Base-by-base conservation (phyloP, 2,113 vertebrate genomes). In the Climacteris rufus region DNA sequence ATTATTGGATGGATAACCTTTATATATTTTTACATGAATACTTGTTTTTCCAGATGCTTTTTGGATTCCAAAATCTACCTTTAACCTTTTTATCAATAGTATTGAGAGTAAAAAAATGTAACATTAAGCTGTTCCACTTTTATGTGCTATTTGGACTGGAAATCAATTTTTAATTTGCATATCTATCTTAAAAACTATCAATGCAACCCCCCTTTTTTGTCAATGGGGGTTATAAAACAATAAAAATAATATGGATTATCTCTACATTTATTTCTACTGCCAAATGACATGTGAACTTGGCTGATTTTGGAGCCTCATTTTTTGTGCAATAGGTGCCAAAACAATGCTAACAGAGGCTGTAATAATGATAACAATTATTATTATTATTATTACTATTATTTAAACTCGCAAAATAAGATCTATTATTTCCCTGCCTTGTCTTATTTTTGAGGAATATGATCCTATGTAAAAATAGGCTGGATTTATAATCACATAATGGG, bases 161-260 rank as follows among this genome's bases (percentile, higher is more conserved):
- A 94, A 90, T 88, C 68, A 79, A 84, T 76, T 69, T 78, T 93
- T 87, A 27, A 65, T 87, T 94, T 94, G 50, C 65, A 40, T 93
- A 82, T 63, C 28, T 44, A 30, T 69, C 44, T 82, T 54, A 65
- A 90, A 88, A 91, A 60, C 39, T 93, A 68, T 94, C 93, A 64
- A 61, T 94, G 18, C 15, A 54, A 53, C 44, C 27, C 93, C 47
- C 71, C 52, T 44, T 64, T 89, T 63, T 87, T 77, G 65, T 89
- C 90, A 83, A 12, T 82, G 23, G 44, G 35, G 39, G 84, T 81
- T 90, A 75, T 79, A 91, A 84, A 40, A 74, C 79, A 77, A 45
- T 83, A 72, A 44, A 37, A 74, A 54, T 82, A 70, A 33, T 79
- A 90, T 45, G 31, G 53, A 72, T 90, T 93, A 30, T 60, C 31